These are phyloP conservation scores for Psittacara wagleri DNA, from an alignment of 2,113 vertebrate species.

Conservation along the genomic window DNA sequence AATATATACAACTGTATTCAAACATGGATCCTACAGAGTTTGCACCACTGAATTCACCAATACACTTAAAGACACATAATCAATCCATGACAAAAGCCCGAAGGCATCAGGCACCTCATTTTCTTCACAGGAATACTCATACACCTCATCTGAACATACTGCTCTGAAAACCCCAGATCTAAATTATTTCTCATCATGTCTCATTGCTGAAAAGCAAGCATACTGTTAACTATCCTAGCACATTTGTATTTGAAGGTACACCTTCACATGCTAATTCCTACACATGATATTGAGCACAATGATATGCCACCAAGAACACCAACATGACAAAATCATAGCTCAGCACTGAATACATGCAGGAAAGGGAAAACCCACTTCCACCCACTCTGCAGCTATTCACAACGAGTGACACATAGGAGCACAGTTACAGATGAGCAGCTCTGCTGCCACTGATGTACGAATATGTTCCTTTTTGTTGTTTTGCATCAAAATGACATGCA, in stretches of 20 bases:
- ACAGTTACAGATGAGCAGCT: not conserved
- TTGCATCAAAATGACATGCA: accelerated
- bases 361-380: not conserved
- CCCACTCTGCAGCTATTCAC: not conserved
- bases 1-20: not conserved
- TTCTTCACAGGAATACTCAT: not conserved
- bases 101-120: not conserved
- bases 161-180: not conserved
- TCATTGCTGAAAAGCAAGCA: not conserved
- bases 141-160: not conserved
- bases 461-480: not conserved
- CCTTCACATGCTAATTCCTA: not conserved
- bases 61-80: not conserved
- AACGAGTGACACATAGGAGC: not conserved
- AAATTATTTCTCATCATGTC: not conserved
- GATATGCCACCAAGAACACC: not conserved
- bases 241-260: not conserved
- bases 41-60: not conserved
- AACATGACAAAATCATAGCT: not conserved
- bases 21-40: not conserved
- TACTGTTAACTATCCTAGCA: not conserved
- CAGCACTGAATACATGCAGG: not conserved
- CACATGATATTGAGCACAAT: accelerated
- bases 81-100: not conserved
- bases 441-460: not conserved